Conservation (phyloP, 2,797 vertebrate genomes). For the Semaprochilodus insignis region DNA sequence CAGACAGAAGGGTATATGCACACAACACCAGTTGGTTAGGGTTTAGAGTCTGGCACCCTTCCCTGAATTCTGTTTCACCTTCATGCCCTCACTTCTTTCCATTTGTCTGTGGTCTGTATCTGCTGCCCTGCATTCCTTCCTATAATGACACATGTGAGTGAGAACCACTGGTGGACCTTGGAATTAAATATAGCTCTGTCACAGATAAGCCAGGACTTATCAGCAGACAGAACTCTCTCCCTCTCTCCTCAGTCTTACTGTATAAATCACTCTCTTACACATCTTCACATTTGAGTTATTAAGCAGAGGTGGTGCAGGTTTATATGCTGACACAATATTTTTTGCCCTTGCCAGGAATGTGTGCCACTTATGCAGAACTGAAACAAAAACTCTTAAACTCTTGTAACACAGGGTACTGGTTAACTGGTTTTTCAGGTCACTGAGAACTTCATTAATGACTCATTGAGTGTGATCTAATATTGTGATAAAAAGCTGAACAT, state of each 20-base stretch:
- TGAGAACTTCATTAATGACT: not conserved
- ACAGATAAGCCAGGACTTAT: constrained; percentile 37
- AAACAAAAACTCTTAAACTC: constrained; percentile 9
- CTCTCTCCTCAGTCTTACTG: not conserved
- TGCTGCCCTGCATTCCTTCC: constrained; percentile 62
- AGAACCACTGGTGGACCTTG: constrained; percentile 33
- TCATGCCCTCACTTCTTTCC: constrained; percentile 7
- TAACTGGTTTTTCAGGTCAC: constrained; percentile 8
- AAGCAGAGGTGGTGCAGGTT: not conserved
- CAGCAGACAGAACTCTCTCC: constrained; percentile 13
- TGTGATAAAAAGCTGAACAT: not conserved
- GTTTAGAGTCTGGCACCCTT: constrained; percentile 2
- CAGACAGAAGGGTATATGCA: constrained; percentile 15
- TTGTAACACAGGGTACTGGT: constrained; percentile 18
- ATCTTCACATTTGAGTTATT: constrained; percentile 14
- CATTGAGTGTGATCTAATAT: not conserved
- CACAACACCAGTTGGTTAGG: not conserved
- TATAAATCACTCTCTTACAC: not conserved
- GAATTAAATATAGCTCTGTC: constrained; percentile 53
- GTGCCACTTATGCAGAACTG: not conserved
- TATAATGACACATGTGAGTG: constrained; percentile 42
- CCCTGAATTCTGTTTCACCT: not conserved
- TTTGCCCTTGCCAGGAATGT: not conserved
- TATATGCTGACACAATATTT: not conserved
- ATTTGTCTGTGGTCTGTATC: constrained; percentile 60